These are phyloP conservation scores for Drosophila rufa DNA, from an alignment of 1,140 invertebrate genomes.

Conservation along the genomic window DNA sequence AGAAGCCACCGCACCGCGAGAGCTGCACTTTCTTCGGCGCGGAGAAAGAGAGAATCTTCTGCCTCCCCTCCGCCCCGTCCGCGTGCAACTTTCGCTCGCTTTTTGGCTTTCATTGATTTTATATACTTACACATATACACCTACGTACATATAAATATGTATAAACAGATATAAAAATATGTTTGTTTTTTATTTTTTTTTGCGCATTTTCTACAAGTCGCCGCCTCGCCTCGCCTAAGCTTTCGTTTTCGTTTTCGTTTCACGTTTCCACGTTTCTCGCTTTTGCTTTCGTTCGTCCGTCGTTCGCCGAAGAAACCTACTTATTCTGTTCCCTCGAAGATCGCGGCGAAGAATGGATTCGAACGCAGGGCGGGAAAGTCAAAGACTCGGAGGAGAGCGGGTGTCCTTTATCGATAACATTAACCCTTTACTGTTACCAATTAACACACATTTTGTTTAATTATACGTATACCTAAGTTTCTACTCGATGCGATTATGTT, in stretches of 20 bases:
- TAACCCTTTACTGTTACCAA: slow-evolving; percentile 19
- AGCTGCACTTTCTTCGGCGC: slow-evolving; percentile 36
- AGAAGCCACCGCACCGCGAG: slow-evolving; percentile 34
- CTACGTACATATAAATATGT: slow-evolving; percentile 8
- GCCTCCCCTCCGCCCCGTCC: slow-evolving; percentile 3
- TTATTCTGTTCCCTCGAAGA: slow-evolving; percentile 20
- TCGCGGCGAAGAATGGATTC: not conserved
- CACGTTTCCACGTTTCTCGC: slow-evolving; percentile 30
- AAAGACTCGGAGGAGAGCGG: slow-evolving; percentile 24
- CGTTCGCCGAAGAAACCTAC: slow-evolving; percentile 19
- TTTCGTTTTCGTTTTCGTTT: slow-evolving; percentile 44
- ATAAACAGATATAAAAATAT: slow-evolving; percentile 23
- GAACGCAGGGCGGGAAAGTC: slow-evolving; percentile 8
- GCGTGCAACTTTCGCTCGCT: slow-evolving; percentile 47
- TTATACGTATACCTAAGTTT: slow-evolving; percentile 44
- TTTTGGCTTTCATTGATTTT: slow-evolving; percentile 52
- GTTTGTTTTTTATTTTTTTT: slow-evolving; percentile 14
- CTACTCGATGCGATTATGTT: slow-evolving; percentile 29
- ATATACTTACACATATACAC: slow-evolving; percentile 22
- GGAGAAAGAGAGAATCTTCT: slow-evolving; percentile 32
- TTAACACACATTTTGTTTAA: slow-evolving; percentile 23
- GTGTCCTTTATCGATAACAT: slow-evolving; percentile 15
- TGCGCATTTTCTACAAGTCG: slow-evolving; percentile 37
- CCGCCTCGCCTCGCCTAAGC: slow-evolving; percentile 48
- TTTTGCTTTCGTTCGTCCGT: slow-evolving; percentile 36